Percentiles rank a stretch among this genome's conserved stretches.
phyloP scores from a whole-genome alignment of 2,797 vertebrate species.

The Lepus oiostolus region DNA sequence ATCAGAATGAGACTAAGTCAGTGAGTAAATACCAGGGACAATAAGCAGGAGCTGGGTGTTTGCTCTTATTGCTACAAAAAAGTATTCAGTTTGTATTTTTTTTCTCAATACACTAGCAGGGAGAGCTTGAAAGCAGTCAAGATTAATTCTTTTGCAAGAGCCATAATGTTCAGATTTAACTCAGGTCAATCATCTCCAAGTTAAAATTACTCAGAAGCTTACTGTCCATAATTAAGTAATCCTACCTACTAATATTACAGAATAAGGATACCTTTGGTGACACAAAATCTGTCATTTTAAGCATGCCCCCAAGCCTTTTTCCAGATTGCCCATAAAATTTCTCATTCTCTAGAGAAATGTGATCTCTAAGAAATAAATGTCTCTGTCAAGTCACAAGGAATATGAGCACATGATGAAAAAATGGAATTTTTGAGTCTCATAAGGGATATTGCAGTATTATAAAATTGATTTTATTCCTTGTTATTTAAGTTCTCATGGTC shows the following conservation, averaged over 20 bases:
- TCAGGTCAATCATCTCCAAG: constrained; percentile 58
- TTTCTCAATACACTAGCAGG: background rate
- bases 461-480: constrained; percentile 74
- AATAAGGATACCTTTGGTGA: constrained; percentile 41
- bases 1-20: constrained; percentile 54
- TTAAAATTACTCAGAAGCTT: constrained; percentile 70
- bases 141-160: constrained; percentile 66
- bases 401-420: constrained; percentile 67
- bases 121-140: constrained; percentile 70
- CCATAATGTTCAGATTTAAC: constrained; percentile 69
- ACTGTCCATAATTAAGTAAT: constrained; percentile 80
- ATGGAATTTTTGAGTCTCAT: constrained; percentile 48
- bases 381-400: constrained; percentile 74
- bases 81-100: background rate
- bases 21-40: background rate
- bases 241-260: background rate
- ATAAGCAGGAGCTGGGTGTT: background rate
- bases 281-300: constrained; percentile 76
- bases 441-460: constrained; percentile 69
- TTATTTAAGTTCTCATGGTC: constrained; percentile 74
- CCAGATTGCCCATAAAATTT: constrained; percentile 75
- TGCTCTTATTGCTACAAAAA: constrained; percentile 24
- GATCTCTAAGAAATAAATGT: constrained; percentile 79
- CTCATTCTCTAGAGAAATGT: constrained; percentile 77
- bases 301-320: constrained; percentile 26